Evolutionary conservation across 2,113 vertebrate genomes (phyloP).

Genomic region (Cyanoramphus novaezelandiae): DNA sequence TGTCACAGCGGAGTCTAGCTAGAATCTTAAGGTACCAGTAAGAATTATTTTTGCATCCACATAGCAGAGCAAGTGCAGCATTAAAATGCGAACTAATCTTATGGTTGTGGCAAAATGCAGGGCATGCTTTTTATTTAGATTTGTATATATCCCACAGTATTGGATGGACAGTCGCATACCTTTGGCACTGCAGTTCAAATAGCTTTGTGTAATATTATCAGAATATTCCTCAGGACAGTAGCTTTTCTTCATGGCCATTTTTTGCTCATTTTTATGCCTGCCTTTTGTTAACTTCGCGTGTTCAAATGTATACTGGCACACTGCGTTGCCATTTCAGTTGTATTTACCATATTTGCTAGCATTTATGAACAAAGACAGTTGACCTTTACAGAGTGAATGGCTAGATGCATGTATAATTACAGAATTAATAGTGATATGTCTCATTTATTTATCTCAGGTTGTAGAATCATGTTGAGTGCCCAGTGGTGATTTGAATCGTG

Average conservation of each 20-base stretch:
- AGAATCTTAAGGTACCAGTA: background rate
- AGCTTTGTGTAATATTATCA: background rate
- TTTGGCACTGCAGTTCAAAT: background rate
- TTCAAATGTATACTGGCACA: background rate
- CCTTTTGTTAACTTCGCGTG: background rate
- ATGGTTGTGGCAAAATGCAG: background rate
- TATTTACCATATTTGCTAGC: background rate
- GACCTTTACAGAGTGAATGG: constrained; percentile 47
- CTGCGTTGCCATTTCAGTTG: background rate
- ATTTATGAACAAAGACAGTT: constrained; percentile 38
- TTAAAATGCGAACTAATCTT: background rate
- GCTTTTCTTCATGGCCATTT: background rate
- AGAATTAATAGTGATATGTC: constrained; percentile 16
- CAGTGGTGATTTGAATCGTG: background rate
- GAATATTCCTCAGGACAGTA: background rate
- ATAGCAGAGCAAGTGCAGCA: background rate
- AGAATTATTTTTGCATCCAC: background rate
- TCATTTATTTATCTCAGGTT: constrained; percentile 28
- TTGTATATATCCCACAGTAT: background rate
- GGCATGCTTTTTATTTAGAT: background rate
- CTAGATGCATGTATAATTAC: constrained; percentile 43
- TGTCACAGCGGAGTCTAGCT: background rate
- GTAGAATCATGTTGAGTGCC: background rate
- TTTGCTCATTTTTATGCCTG: background rate
- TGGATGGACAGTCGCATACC: background rate